Conservation (phyloP, 1,140 invertebrate species). For the Aphelinus certus region DNA sequence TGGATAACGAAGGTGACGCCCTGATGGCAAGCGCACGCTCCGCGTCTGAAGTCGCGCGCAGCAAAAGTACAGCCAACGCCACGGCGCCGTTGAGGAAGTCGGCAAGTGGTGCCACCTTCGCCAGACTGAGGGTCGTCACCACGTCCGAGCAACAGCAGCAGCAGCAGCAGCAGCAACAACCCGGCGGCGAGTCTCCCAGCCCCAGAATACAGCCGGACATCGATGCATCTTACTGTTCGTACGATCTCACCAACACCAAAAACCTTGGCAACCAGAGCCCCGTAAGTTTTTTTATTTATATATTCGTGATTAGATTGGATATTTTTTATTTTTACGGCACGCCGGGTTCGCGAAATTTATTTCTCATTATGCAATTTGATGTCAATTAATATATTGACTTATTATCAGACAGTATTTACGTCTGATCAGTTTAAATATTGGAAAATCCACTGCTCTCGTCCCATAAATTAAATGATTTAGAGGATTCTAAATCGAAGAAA, state of each 20-base stretch:
- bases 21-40: constrained; percentile 66
- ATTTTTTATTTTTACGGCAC: not conserved
- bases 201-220: constrained; percentile 70
- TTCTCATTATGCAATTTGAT: no score
- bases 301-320: not conserved
- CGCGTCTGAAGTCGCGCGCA: constrained; percentile 59
- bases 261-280: constrained; percentile 63
- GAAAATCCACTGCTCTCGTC: no score
- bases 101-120: constrained; percentile 62
- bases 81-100: constrained; percentile 59
- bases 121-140: constrained; percentile 57
- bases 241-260: constrained; percentile 62
- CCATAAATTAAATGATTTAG: no score
- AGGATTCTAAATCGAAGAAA: no score
- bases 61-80: constrained; percentile 55
- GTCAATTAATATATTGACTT: no score
- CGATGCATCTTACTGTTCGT: constrained; percentile 69
- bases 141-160: constrained; percentile 51
- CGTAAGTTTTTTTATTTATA: constrained; percentile 45
- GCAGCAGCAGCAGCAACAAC: constrained; percentile 56
- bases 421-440: no score
- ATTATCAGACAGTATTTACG: no score
- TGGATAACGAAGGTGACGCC: constrained; percentile 67
- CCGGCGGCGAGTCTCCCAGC: constrained; percentile 63
- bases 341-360: not conserved